Percentiles rank a stretch among this genome's conserved stretches.
Evolutionary conservation across 2,888 invertebrate species (phyloP).

Genomic region (Leucoma salicis): DNA sequence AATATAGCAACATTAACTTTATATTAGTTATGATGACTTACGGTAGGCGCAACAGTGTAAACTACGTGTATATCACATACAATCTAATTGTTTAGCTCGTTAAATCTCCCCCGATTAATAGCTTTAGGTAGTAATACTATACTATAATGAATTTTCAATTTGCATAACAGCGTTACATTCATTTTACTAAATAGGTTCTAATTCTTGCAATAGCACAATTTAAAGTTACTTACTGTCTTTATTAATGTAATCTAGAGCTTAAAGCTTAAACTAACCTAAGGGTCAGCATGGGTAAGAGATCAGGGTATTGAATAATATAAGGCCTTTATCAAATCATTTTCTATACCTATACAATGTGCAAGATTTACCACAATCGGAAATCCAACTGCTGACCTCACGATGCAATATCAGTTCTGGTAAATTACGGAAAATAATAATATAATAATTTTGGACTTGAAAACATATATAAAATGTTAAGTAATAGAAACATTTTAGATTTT

Average conservation of each 20-base stretch:
- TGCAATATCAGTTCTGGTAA: slow-evolving; percentile 30
- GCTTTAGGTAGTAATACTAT: too few relatives aligned
- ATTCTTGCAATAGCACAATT: background rate
- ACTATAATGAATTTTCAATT: too few relatives aligned
- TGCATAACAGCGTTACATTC: too few relatives aligned
- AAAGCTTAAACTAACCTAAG: background rate
- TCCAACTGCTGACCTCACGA: slow-evolving; percentile 38
- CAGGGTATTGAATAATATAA: slow-evolving; percentile 2
- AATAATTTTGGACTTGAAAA: too few relatives aligned
- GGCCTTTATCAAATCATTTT: slow-evolving; percentile 9
- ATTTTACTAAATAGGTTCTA: too few relatives aligned
- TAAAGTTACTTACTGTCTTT: background rate
- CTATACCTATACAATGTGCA: slow-evolving; percentile 16
- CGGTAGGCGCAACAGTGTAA: too few relatives aligned
- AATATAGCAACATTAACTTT: background rate
- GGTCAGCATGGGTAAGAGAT: background rate
- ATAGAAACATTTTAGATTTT: too few relatives aligned
- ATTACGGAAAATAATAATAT: too few relatives aligned
- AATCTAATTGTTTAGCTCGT: too few relatives aligned
- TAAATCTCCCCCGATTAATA: too few relatives aligned
- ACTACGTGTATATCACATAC: too few relatives aligned
- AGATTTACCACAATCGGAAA: slow-evolving; percentile 24
- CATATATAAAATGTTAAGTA: too few relatives aligned
- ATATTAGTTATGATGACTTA: background rate
- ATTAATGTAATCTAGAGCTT: background rate